Percentiles rank a stretch among this genome's conserved stretches.
phyloP scores from a whole-genome alignment of 2,888 invertebrate genomes.

The Nephrocerus scutellatus region DNA sequence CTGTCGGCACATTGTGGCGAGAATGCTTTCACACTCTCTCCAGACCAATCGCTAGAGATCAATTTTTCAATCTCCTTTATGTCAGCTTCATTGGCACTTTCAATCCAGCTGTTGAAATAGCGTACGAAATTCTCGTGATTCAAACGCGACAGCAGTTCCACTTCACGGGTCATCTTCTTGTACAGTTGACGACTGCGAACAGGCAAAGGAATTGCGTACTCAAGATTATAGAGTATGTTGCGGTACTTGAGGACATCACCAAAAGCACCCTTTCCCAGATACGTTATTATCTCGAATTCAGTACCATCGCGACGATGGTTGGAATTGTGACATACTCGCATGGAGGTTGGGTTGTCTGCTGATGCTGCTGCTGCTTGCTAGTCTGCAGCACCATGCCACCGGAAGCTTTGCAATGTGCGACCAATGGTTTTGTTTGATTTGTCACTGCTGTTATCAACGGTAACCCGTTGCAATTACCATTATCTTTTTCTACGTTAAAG shows the following conservation, averaged over 20 bases:
- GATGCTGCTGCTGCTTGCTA: conserved; percentile 17
- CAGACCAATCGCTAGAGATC: conserved; percentile 60
- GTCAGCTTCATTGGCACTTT: conserved; percentile 52
- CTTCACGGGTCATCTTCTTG: conserved; percentile 89
- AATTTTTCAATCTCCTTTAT: conserved; percentile 49
- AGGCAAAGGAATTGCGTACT: conserved; percentile 87
- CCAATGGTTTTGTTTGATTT: conserved; percentile 10
- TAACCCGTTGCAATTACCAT: too few species aligned
- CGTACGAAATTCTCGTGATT: conserved; percentile 98
- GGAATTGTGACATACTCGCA: too few species aligned
- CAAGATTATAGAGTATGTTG: conserved; percentile 86
- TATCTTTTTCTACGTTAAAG: conserved; percentile 38
- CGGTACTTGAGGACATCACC: conserved; percentile 92
- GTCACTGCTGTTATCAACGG: too few species aligned
- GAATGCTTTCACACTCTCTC: conserved; percentile 44
- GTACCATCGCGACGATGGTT: too few species aligned
- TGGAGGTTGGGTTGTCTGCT: conserved; percentile 8
- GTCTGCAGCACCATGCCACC: too few species aligned
- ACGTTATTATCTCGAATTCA: conserved; percentile 75
- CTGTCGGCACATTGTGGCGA: conserved; percentile 31
- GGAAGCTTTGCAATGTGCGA: too few species aligned
- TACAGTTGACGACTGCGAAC: conserved; percentile 76
- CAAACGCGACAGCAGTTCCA: conserved; percentile 83
- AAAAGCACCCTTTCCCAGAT: conserved; percentile 89
- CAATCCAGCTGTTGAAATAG: conserved; percentile 97